Evolutionary conservation across 1,140 invertebrate species (phyloP).

Genomic region (Drosophila nigromelanica): DNA sequence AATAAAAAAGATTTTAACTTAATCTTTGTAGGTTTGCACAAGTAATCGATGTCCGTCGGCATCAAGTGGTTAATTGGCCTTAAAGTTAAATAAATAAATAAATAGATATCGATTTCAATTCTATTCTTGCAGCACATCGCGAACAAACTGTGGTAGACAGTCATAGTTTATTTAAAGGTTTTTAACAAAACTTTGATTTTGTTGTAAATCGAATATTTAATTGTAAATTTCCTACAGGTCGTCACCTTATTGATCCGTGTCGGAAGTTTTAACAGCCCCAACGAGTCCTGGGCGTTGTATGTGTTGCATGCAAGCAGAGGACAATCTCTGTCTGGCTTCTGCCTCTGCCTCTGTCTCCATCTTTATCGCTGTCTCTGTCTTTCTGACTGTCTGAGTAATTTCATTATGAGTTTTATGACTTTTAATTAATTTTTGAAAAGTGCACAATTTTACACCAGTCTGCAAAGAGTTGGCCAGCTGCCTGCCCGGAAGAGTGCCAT

Average conservation of each 20-base stretch:
- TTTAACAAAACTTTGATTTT: conserved; percentile 69
- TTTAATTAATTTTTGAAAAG: conserved; percentile 77
- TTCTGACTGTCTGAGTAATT: conserved; percentile 63
- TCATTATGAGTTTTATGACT: conserved; percentile 80
- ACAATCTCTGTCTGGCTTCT: neutral
- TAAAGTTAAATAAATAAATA: too few relatives aligned
- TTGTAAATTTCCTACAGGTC: conserved; percentile 17
- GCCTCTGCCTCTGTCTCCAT: neutral
- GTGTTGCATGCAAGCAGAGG: conserved; percentile 9
- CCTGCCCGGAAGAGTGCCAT: conserved; percentile 63
- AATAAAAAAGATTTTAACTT: too few relatives aligned
- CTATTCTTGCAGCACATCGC: too few relatives aligned
- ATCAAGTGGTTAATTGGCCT: too few relatives aligned
- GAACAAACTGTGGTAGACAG: neutral
- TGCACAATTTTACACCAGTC: conserved; percentile 71
- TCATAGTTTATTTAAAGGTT: conserved; percentile 59
- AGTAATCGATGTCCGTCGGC: too few relatives aligned
- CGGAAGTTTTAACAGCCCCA: conserved; percentile 39
- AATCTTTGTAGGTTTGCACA: too few relatives aligned
- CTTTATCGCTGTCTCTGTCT: neutral
- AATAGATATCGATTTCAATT: neutral
- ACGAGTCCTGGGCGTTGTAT: conserved; percentile 1
- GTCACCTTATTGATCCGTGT: conserved; percentile 9
- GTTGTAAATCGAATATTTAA: conserved; percentile 56
- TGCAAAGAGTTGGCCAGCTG: conserved; percentile 19